Conservation (phyloP, 2,797 vertebrate species). For the Siniperca scherzeri region DNA sequence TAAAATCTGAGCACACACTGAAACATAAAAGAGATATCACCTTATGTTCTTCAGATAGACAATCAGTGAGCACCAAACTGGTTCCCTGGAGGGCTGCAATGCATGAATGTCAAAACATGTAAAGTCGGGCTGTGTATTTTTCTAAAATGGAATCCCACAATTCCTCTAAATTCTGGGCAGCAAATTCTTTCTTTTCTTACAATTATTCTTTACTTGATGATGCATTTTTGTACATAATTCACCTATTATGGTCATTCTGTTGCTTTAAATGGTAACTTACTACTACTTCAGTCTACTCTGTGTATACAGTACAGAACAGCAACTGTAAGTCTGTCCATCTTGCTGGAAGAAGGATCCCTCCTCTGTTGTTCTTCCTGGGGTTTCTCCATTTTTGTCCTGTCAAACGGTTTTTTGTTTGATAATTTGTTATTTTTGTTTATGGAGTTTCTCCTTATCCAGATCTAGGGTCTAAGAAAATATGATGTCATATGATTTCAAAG, state of each 20-base stretch:
- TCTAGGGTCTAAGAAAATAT: background rate
- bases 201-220: background rate
- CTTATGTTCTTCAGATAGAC: slow-evolving; percentile 9
- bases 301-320: too few relatives aligned
- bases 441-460: background rate
- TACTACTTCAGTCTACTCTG: too few relatives aligned
- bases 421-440: background rate
- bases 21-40: slow-evolving; percentile 20
- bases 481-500: too few relatives aligned
- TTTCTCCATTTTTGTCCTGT: too few relatives aligned
- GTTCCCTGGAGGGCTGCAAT: background rate
- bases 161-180: background rate
- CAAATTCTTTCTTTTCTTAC: background rate
- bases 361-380: too few relatives aligned
- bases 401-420: too few relatives aligned
- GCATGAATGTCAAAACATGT: slow-evolving; percentile 15
- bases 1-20: slow-evolving; percentile 23
- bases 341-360: too few relatives aligned
- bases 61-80: background rate
- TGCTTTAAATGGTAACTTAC: background rate
- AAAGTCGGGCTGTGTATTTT: background rate
- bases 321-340: too few relatives aligned
- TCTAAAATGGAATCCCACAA: background rate
- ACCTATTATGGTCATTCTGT: background rate
- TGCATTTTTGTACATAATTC: background rate